Base-by-base conservation (phyloP, 2,113 vertebrate species). In the Caretta caretta region DNA sequence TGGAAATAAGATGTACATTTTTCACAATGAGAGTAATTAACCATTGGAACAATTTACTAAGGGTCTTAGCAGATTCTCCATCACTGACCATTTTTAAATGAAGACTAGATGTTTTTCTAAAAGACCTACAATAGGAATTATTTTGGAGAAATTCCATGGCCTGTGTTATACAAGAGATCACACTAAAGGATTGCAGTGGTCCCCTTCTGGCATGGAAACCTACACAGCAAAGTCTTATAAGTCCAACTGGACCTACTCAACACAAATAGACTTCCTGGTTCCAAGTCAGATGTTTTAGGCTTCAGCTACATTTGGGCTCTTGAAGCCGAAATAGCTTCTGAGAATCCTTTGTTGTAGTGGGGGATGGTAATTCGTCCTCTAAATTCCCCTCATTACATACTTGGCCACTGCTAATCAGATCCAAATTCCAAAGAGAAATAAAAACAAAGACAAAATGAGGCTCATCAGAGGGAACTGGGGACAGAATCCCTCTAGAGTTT, bases 181-280 rank as follows among this genome's bases (percentile, higher is more conserved):
- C 8, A 38, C 17, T 5, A 22, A 19, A 69, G 35, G 8, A 69
- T 17, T 69, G 35, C 17, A 69, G 65, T 69, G 35, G 35, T 69
- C 65, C 53, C 17, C 35, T n/a, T n/a, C 65, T n/a, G 35, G 35
- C 65, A 17, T 69, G 20, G 35, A 17, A 38, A 69, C 22, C 65
- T 69, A 86, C 3, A 42, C 2, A 88, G 5, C 5, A 90, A 69
- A 38, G 0, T 0, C 62, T 94, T 89, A 93, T 57, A 81, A n/a
- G 5, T 62, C 0, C 56, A 1, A 10, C 4, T 0, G 29, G 1
- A 0, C 2, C 75, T 22, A 7, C 0, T 2, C 1, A 1, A 0
- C 1, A 0, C 1, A 46, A 24, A 38, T 6, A 42, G 13, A 54
- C 16, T 83, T 83, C 53, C 49, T 19, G 5, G 35, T 86, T 9